Percentiles rank a stretch among this genome's conserved stretches.
phyloP scores from a whole-genome alignment of 1,140 invertebrate species.

The Trinorchestia longiramus region DNA sequence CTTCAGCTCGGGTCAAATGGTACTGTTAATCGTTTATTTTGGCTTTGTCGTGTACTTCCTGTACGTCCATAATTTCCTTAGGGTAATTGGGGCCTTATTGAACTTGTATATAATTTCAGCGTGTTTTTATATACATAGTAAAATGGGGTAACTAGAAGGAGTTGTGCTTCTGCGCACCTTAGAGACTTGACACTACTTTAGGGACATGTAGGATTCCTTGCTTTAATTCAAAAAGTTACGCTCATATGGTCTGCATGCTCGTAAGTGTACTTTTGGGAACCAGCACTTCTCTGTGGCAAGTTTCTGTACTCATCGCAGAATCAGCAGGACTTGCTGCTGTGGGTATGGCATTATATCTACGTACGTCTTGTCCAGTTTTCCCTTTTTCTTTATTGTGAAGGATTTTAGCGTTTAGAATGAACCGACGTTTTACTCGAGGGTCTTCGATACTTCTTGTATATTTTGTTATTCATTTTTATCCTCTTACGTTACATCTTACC shows the following conservation, averaged over 20 bases:
- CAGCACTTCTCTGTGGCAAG: neutral
- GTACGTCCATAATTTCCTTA: neutral
- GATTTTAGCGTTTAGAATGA: neutral
- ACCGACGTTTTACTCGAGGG: neutral
- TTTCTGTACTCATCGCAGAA: neutral
- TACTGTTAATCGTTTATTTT: neutral
- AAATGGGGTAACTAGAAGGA: too few species aligned
- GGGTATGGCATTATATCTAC: neutral
- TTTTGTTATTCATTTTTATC: neutral
- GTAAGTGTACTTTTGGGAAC: neutral
- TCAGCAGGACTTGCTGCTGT: neutral
- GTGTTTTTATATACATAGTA: neutral
- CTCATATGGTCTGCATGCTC: neutral
- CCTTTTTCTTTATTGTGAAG: neutral
- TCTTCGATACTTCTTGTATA: neutral
- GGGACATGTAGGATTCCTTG: neutral
- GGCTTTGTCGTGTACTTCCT: too few species aligned
- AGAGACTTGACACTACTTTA: neutral
- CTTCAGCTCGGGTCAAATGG: neutral
- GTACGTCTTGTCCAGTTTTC: neutral
- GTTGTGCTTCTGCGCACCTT: neutral
- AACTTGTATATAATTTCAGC: neutral
- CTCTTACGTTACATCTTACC: neutral
- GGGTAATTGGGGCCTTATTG: neutral
- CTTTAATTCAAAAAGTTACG: neutral